Evolutionary conservation across 2,797 vertebrate species (phyloP), one percentile per base, ranked within the genome.

Genomic region (Otolemur crassicaudatus): DNA sequence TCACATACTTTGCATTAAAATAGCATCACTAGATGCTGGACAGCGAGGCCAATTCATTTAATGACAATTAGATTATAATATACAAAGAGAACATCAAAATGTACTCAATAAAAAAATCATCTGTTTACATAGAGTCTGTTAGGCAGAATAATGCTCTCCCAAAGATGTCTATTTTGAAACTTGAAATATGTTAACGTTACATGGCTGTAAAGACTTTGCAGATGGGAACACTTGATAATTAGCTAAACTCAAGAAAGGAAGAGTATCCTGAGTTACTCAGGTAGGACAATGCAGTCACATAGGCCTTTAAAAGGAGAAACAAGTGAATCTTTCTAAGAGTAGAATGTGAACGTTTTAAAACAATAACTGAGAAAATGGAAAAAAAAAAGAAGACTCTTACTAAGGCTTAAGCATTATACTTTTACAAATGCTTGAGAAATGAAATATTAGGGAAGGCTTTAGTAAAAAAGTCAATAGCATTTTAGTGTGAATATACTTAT

Each of bases 341-440:
- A 37, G 34, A 37, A 37, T 37, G 34, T 37, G 34, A 37, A 2
- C 34, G 34, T 37, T 37, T 37, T 37, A 37, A 37, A 37, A 37
- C 34, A 37, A 37, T 37, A 37, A 37, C 34, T 37, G 34, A 37
- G 34, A 37, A 37, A 37, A 37, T 37, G 34, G 3, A 37, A 37
- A 37, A 37, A 37, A 37, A 37, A 37, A 37, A 37, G 27, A 34
- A 34, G 20, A 53, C 16, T 53, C 40, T 40, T 86, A 49, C 19
- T 77, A 70, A 27, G 29, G 49, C 22, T 37, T 75, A 43, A 46
- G 29, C 6, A 61, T n/a, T 56, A 13, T 25, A 31, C 58, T 56
- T 61, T 90, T 58, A 77, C 43, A 86, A 83, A 43, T 37, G 37
- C 27, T 93, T 94, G 67, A 90, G 49, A 87, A 86, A 79, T 73